Evolutionary conservation across 2,797 vertebrate species (phyloP).

Genomic region (Astyanax mexicanus): DNA sequence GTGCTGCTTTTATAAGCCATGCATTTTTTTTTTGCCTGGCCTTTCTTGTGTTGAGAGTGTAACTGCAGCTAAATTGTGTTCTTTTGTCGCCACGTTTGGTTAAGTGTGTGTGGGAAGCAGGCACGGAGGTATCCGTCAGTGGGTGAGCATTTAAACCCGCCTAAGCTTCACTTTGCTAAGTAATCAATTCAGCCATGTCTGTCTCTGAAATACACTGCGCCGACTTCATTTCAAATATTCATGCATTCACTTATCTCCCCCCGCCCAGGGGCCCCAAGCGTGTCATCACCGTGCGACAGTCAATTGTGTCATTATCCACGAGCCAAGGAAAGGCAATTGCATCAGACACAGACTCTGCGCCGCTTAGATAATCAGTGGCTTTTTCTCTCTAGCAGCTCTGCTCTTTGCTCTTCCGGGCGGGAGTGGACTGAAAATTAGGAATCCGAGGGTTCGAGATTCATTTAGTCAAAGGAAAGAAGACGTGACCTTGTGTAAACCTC

Average conservation of each 20-base stretch:
- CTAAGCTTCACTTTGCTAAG: constrained; percentile 13
- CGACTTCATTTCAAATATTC: constrained; percentile 18
- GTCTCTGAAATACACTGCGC: neutral
- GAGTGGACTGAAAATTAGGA: neutral
- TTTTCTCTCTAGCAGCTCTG: neutral
- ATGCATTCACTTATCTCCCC: constrained; percentile 9
- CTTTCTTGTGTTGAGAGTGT: neutral
- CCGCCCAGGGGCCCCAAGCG: neutral
- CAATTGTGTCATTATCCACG: constrained; percentile 18
- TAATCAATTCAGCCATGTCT: constrained; percentile 9
- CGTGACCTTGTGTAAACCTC: no score
- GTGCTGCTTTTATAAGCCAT: neutral
- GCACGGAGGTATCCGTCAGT: neutral
- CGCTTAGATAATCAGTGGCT: neutral
- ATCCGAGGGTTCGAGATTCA: neutral
- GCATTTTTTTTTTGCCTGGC: constrained; percentile 27
- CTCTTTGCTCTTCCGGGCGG: neutral
- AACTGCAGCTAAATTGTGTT: neutral
- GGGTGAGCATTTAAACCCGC: constrained; percentile 15
- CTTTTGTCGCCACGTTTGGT: neutral
- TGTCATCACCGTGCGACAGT: neutral
- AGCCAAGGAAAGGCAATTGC: constrained; percentile 7
- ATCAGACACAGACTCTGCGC: neutral
- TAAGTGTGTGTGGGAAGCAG: neutral
- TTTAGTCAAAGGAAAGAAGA: no score